These are phyloP conservation scores for Columbina picui DNA, from an alignment of 2,113 vertebrate genomes.

Conservation along the genomic window DNA sequence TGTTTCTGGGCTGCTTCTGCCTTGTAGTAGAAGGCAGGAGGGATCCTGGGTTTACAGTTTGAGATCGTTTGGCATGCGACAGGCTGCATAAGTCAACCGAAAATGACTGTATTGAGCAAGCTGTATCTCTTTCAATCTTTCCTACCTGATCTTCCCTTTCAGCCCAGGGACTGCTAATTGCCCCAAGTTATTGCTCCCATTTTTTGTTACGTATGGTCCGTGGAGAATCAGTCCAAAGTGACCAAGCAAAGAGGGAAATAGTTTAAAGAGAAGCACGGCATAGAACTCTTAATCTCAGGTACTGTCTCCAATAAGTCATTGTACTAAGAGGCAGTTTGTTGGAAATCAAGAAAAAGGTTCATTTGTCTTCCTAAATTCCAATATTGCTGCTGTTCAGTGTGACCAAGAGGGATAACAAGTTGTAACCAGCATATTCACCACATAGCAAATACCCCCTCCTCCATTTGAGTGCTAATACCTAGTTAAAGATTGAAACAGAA, in stretches of 20 bases:
- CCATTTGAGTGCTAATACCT: not conserved
- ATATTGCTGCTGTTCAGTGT: not conserved
- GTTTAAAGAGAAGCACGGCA: not conserved
- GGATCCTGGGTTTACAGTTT: not conserved
- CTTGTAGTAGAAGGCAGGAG: not conserved
- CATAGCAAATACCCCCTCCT: not conserved
- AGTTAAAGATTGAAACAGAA: not conserved
- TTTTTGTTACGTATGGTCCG: not conserved
- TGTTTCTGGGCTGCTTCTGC: not conserved
- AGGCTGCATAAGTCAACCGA: not conserved
- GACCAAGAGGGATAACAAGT: not conserved
- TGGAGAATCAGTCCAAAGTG: not conserved
- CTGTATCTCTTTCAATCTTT: not conserved
- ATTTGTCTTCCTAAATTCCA: not conserved
- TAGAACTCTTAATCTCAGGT: not conserved
- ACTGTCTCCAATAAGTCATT: not conserved
- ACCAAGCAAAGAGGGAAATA: not conserved
- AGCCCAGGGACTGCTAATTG: not conserved
- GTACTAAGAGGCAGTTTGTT: not conserved
- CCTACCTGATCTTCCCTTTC: not conserved
- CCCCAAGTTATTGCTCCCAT: not conserved
- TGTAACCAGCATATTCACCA: not conserved
- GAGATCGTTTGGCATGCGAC: not conserved
- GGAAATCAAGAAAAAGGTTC: not conserved
- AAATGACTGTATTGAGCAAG: not conserved